Conservation (phyloP, 2,113 vertebrate species). For the Megaceryle torquata region DNA sequence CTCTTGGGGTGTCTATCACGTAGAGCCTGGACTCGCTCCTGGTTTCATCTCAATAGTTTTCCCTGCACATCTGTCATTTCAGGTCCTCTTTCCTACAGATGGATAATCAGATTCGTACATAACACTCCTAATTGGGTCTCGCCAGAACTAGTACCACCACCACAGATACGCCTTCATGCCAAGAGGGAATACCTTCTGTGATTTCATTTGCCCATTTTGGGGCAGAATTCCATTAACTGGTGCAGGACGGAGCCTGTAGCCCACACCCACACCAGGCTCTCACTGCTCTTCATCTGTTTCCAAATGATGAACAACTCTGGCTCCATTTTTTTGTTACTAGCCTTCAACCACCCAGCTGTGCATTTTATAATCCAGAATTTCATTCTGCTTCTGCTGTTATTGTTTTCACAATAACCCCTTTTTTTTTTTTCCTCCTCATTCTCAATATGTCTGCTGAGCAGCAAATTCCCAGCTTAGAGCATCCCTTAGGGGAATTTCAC, state of each 20-base stretch:
- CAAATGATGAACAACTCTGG: conserved; percentile 15
- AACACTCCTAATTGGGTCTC: not conserved
- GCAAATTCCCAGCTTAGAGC: not conserved
- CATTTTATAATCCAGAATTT: conserved; percentile 32
- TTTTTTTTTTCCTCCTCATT: not conserved
- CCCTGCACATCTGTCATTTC: not conserved
- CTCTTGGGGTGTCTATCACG: not conserved
- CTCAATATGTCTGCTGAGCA: not conserved
- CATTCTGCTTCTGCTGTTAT: conserved; percentile 7
- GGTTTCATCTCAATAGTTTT: not conserved
- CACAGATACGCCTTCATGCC: not conserved
- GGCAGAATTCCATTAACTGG: conserved; percentile 21
- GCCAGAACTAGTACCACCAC: not conserved
- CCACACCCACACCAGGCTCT: not conserved
- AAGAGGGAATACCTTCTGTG: not conserved
- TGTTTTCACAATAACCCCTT: conserved; percentile 18
- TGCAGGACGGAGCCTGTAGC: not conserved
- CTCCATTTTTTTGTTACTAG: conserved; percentile 5
- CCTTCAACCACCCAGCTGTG: conserved; percentile 44
- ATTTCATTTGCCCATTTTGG: not conserved
- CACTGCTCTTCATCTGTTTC: conserved; percentile 45
- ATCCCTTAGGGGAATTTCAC: not conserved
- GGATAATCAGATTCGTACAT: not conserved
- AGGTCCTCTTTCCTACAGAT: not conserved
- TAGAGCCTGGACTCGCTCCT: not conserved